Base-by-base conservation (phyloP, 2,113 vertebrate species). In the Cariama cristata region DNA sequence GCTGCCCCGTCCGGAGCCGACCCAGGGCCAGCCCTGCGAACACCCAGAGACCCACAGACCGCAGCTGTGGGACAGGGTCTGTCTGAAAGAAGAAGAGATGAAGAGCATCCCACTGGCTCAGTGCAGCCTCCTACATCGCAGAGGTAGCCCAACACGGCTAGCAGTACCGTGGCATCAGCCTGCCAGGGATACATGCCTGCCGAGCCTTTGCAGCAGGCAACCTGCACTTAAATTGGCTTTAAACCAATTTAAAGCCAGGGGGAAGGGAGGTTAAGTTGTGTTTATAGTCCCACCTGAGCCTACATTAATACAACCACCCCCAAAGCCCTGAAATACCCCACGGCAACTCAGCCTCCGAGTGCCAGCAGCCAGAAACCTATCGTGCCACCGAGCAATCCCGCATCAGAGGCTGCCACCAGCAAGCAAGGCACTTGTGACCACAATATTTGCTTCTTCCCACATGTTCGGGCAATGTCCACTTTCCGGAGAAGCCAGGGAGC, bases 11-110 rank as follows among this genome's bases (percentile, higher is more conserved):
- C 49, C 2, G 11, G 18, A 68, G 47, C 24, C 0, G 6, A 55
- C 52, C 21, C 52, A 35, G 6, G 4, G 1, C 19, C 4, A 6
- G 58, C 52, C 26, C 44, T 8, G 24, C 2, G 8, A 80, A 22
- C 1, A 1, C 44, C 28, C 3, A 0, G 64, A 47, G 53, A 79
- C 45, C 38, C 8, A 1, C 38, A 33, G 23, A 9, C 32, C 5
- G 1, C 0, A 5, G 30, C 44, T 9, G 40, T 0, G 1, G 80
- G 32, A 38, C 23, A 32, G n/a, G 45, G 38, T 80, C 53, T 0
- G 0, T 26, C 16, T 2, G 2, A 32, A 23, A 28, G 17, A 11
- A 55, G 75, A 17, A 8, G 53, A 16, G 50, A 11, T 16, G 33
- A 64, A 33, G 53, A 73, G 53, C 27, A 21, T 35, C 55, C 42